These are phyloP conservation scores for Chrysogorgia sp. DNA, from an alignment of 92 coral and sea anemone species.

Conservation along the genomic window DNA sequence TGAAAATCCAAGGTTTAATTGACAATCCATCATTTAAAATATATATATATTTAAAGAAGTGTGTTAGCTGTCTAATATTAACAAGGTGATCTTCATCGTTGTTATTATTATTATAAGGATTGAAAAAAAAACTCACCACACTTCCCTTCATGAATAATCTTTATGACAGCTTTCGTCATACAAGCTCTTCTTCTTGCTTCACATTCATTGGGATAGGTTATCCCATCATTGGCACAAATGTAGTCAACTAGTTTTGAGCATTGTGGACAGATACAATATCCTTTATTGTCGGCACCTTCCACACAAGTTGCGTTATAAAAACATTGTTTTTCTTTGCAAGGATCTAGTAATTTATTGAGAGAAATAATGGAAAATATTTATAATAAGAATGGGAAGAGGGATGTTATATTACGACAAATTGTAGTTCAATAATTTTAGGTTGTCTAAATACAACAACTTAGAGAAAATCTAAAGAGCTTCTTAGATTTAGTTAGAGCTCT, in stretches of 20 bases:
- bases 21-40: not conserved
- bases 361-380: no score
- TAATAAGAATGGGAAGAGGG: no score
- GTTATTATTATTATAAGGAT: not conserved
- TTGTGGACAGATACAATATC: slow-evolving; percentile 75
- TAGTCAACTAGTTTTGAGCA: slow-evolving; percentile 67
- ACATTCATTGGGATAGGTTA: slow-evolving; percentile 79
- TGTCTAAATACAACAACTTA: no score
- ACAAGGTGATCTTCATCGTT: not conserved
- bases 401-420: no score
- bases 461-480: no score
- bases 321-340: slow-evolving; percentile 72
- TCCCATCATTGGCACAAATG: slow-evolving; percentile 89
- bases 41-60: no score
- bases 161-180: slow-evolving; percentile 48
- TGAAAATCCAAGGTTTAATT: no score
- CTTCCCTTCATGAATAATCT: slow-evolving; percentile 69
- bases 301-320: slow-evolving; percentile 67
- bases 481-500: no score
- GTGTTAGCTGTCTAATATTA: not conserved
- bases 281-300: slow-evolving; percentile 53
- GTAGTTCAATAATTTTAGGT: no score
- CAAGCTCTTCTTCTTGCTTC: slow-evolving; percentile 82
- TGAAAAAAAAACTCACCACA: slow-evolving; percentile 65
- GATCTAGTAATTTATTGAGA: slow-evolving; percentile 68